phyloP scores from a whole-genome alignment of 2,888 invertebrate genomes.

The Yponomeuta evonymella region DNA sequence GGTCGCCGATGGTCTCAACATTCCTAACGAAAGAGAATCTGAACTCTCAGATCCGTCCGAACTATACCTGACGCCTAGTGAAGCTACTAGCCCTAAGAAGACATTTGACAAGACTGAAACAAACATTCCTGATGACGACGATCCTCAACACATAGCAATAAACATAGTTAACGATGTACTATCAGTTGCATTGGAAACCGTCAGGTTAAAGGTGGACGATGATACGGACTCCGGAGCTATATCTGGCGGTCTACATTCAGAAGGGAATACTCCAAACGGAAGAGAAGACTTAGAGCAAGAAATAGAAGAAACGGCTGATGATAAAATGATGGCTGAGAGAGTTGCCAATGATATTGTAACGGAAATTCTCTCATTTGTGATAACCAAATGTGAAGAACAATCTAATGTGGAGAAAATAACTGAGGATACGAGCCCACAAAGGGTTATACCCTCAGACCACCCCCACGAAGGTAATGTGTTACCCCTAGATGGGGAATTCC shows the following conservation, averaged over 20 bases:
- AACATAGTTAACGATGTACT: conserved; percentile 69
- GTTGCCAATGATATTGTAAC: conserved; percentile 55
- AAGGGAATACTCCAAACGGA: conserved; percentile 67
- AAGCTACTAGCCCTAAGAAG: conserved; percentile 72
- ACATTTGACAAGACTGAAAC: conserved; percentile 59
- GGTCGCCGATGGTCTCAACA: conserved; percentile 51
- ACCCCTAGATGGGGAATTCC: conserved; percentile 63
- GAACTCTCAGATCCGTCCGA: conserved; percentile 82
- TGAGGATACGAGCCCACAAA: conserved; percentile 39
- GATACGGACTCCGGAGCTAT: conserved; percentile 69
- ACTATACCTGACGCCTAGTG: conserved; percentile 81
- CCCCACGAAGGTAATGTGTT: conserved; percentile 62
- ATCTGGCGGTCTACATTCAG: conserved; percentile 62
- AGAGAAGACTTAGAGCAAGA: conserved; percentile 65
- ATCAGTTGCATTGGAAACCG: conserved; percentile 63
- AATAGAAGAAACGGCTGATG: conserved; percentile 56
- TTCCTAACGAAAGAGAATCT: conserved; percentile 72
- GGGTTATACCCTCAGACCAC: conserved; percentile 52
- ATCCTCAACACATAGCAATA: conserved; percentile 61
- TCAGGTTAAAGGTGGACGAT: conserved; percentile 60
- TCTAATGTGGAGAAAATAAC: conserved; percentile 19
- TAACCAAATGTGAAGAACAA: conserved; percentile 39
- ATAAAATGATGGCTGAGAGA: conserved; percentile 48
- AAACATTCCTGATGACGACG: conserved; percentile 45
- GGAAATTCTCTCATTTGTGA: conserved; percentile 50